Evolutionary conservation across 2,888 invertebrate species (phyloP).

Genomic region (Leucozona laternaria): DNA sequence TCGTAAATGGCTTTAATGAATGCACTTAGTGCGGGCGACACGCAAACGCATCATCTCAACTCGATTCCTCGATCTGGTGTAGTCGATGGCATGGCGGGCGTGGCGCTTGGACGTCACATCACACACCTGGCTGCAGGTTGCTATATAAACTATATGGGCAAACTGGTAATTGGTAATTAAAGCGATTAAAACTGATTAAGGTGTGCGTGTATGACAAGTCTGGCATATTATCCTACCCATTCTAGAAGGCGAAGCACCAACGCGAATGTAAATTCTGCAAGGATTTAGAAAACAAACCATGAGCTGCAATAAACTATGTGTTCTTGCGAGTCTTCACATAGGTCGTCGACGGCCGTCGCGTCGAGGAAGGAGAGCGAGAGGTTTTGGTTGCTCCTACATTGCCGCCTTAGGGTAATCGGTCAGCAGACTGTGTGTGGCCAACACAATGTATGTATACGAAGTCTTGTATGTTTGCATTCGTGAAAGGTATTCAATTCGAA

Average conservation of each 20-base stretch:
- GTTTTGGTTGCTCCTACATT: conserved; percentile 3
- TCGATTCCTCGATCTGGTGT: background rate
- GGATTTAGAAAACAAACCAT: conserved; percentile 10
- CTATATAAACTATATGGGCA: conserved; percentile 13
- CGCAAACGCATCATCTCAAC: conserved; percentile 32
- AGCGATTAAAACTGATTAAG: conserved; percentile 66
- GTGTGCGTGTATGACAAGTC: conserved; percentile 53
- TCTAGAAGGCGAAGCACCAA: background rate
- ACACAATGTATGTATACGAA: conserved; percentile 34
- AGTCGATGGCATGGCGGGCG: background rate
- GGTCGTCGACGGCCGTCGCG: background rate
- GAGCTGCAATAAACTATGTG: conserved; percentile 44
- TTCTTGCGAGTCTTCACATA: conserved; percentile 34
- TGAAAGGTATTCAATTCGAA: conserved; percentile 65
- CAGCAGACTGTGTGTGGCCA: conserved; percentile 59
- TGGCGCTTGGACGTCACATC: conserved; percentile 6
- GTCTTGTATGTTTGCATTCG: conserved; percentile 57
- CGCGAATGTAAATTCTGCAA: conserved; percentile 8
- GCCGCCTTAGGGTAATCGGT: conserved; percentile 68
- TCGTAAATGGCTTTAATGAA: conserved; percentile 65
- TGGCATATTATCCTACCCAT: conserved; percentile 24
- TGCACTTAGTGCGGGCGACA: conserved; percentile 46
- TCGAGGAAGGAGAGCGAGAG: background rate
- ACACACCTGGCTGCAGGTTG: background rate
- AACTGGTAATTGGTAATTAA: conserved; percentile 51